phyloP scores from a whole-genome alignment of 92 coral and sea anemone genomes.

The Meandrina meandrites region DNA sequence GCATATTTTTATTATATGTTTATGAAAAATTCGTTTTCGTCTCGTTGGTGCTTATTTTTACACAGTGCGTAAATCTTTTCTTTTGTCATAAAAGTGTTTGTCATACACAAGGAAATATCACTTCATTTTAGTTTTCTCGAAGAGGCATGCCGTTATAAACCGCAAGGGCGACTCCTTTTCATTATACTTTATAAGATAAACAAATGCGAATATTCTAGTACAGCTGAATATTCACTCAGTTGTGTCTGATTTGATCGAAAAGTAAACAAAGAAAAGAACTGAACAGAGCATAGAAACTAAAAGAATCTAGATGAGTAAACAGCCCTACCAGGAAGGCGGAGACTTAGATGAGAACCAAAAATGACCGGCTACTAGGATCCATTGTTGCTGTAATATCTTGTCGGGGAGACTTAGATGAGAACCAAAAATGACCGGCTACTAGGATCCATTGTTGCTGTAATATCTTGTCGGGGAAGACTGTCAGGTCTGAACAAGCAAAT shows the following conservation, averaged over 20 bases:
- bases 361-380: too few relatives aligned
- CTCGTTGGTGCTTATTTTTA: too few relatives aligned
- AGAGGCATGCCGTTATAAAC: neutral
- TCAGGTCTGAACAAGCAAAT: too few relatives aligned
- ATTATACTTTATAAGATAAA: neutral
- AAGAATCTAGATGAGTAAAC: neutral
- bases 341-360: neutral
- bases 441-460: too few relatives aligned
- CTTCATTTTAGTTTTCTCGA: neutral
- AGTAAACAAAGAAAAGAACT: neutral
- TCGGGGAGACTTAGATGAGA: neutral
- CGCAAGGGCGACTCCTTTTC: neutral
- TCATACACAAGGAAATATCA: neutral
- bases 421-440: too few relatives aligned
- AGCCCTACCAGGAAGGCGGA: neutral
- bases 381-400: too few relatives aligned
- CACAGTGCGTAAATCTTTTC: too few relatives aligned
- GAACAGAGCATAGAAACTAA: neutral
- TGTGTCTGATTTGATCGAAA: neutral
- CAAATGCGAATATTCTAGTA: neutral
- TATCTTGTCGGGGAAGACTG: too few relatives aligned
- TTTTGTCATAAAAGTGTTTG: neutral
- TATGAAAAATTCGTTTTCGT: neutral
- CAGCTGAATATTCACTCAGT: neutral
- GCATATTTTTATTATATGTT: neutral